These are phyloP conservation scores for Pantherophis guttatus DNA, from an alignment of 2,113 vertebrate species.

Conservation along the genomic window DNA sequence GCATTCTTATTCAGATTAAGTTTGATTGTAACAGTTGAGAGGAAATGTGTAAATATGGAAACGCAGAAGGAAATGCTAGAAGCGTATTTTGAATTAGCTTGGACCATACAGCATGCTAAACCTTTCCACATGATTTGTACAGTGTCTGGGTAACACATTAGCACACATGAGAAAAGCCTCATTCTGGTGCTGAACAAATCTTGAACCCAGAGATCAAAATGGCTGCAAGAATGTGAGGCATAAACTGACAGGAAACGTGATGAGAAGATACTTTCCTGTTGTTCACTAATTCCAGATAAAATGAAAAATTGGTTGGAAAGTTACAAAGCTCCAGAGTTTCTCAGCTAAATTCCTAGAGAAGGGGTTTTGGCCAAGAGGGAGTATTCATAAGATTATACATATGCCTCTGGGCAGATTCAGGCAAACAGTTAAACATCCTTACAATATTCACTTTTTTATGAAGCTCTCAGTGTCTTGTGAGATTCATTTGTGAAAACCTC, in stretches of 20 bases:
- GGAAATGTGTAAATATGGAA: neutral
- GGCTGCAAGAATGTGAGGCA: neutral
- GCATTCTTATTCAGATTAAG: neutral
- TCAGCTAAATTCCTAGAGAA: constrained; percentile 1
- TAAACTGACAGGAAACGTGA: neutral
- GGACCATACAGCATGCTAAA: neutral
- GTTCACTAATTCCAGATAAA: neutral
- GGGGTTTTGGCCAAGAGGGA: neutral
- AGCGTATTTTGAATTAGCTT: neutral
- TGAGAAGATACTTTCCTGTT: neutral
- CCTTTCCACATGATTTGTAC: neutral
- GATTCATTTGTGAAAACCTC: neutral
- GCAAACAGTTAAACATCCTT: constrained; percentile 12
- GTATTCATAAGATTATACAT: neutral
- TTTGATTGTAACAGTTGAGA: neutral
- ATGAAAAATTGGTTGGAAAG: neutral
- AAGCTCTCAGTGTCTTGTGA: neutral
- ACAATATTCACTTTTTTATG: neutral
- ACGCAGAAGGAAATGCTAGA: neutral
- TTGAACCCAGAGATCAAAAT: neutral
- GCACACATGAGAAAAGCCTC: neutral
- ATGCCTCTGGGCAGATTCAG: neutral
- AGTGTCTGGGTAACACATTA: neutral
- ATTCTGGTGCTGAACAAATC: neutral
- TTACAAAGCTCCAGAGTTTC: neutral